Evolutionary conservation across 2,888 invertebrate genomes (phyloP).

Genomic region (Eupithecia dodoneata): DNA sequence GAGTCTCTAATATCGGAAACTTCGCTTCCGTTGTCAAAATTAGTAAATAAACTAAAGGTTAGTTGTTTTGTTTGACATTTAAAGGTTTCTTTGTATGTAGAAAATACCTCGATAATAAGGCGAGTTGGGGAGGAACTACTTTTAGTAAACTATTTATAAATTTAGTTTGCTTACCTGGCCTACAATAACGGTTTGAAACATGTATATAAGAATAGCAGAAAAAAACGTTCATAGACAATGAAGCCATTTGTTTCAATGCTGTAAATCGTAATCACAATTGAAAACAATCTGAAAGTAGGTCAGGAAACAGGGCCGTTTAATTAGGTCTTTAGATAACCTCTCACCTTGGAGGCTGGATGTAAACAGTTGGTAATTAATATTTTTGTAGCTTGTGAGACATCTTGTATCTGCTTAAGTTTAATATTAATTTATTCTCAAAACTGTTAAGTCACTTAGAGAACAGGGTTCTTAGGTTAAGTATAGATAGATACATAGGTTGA

Average conservation of each 20-base stretch:
- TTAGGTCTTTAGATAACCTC: slow-evolving; percentile 45
- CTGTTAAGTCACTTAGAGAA: no score
- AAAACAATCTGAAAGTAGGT: slow-evolving; percentile 40
- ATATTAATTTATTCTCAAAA: no score
- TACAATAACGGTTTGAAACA: not conserved
- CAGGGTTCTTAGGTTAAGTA: no score
- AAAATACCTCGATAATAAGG: not conserved
- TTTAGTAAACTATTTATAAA: not conserved
- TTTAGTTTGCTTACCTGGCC: not conserved
- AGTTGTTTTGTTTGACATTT: not conserved
- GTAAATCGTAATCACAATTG: slow-evolving; percentile 18
- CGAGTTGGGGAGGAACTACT: not conserved
- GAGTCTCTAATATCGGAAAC: not conserved
- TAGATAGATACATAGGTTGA: no score
- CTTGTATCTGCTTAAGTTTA: not conserved
- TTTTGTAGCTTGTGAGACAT: not conserved
- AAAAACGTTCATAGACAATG: not conserved
- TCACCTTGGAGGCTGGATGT: slow-evolving; percentile 38
- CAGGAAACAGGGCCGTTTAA: slow-evolving; percentile 35
- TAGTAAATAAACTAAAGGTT: not conserved
- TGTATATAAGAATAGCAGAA: not conserved
- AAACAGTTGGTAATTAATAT: slow-evolving; percentile 26
- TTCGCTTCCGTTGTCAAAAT: not conserved
- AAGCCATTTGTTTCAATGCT: slow-evolving; percentile 9
- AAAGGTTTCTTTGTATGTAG: not conserved